These are phyloP conservation scores for Cryptosula pallasiana DNA, from an alignment of 2,888 invertebrate species.

Conservation along the genomic window DNA sequence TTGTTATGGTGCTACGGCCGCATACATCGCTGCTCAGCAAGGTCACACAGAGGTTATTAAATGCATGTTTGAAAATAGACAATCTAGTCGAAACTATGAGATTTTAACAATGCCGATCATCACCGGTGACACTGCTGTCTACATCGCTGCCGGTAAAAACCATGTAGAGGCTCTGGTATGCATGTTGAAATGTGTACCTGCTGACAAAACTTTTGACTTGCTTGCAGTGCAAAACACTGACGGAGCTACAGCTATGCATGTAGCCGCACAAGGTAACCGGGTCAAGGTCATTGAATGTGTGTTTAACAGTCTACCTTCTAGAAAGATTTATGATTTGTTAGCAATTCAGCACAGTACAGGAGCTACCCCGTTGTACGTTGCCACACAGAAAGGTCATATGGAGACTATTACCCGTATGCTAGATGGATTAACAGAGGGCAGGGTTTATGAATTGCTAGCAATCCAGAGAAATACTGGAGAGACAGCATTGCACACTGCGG, in stretches of 20 bases:
- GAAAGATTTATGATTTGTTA: background rate
- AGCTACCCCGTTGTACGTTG: background rate
- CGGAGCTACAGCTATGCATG: background rate
- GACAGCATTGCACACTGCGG: background rate
- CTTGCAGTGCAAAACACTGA: background rate
- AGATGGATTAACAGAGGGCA: background rate
- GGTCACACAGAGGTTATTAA: background rate
- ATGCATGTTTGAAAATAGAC: background rate
- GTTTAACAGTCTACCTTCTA: background rate
- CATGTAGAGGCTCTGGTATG: background rate
- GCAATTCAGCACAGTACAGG: background rate
- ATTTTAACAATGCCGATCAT: background rate
- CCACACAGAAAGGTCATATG: background rate
- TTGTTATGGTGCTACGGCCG: background rate
- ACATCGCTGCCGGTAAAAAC: background rate
- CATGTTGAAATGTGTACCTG: background rate
- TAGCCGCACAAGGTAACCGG: background rate
- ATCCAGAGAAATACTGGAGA: background rate
- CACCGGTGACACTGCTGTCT: background rate
- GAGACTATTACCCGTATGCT: background rate
- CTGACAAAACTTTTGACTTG: background rate
- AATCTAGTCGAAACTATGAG: background rate
- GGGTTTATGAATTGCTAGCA: background rate
- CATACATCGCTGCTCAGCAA: background rate
- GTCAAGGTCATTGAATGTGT: background rate